Base-by-base conservation (phyloP, 92 coral and sea anemone species). In the Siderastrea siderea region DNA sequence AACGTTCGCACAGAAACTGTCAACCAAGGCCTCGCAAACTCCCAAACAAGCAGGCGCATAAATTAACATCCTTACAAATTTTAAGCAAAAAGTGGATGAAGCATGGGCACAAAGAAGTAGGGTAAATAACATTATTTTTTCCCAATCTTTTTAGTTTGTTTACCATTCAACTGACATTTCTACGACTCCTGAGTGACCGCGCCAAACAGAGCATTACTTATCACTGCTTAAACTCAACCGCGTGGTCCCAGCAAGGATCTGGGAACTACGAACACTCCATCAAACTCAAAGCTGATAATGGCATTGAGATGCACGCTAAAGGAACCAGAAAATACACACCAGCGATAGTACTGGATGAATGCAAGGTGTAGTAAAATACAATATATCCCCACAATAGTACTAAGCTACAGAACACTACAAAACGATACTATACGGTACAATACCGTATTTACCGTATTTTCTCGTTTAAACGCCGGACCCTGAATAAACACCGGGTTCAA, bases 191-290 rank as follows among this genome's bases (percentile, higher is more conserved):
- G 73, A 95, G 98, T 78, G 94, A 93, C 83, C 94, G 82, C 83
- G 99, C 96, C 71, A 80, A 91, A 84, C 99, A 97, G 75, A 95
- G 89, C 71, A 82, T 95, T 16, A 97, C 98, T n/a, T 97, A 97
- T 74, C 98, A 97, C 63, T 97, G 99, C 86, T 96, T 96, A 53
- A 92, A 97, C 85, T 95, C 99, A 38, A 95, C 87, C 61, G 98
- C 98, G 66, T 97, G 99, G 99, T 94, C 79, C 86, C 89, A 94
- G 87, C 92, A 84, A 54, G 90, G 89, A 63, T 78, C 93, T 49
- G 85, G 88, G 63, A 87, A 85, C 75, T 90, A 90, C 60, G 66
- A 86, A 13, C 88, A 91, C 63, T 93, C 98, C 43, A 90, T 97
- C 54, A 95, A 95, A 83, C 96, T 97, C 15, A 91, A 88, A 71